These are phyloP conservation scores for Drosophila hydei DNA, from an alignment of 1,140 invertebrate genomes.

Conservation along the genomic window DNA sequence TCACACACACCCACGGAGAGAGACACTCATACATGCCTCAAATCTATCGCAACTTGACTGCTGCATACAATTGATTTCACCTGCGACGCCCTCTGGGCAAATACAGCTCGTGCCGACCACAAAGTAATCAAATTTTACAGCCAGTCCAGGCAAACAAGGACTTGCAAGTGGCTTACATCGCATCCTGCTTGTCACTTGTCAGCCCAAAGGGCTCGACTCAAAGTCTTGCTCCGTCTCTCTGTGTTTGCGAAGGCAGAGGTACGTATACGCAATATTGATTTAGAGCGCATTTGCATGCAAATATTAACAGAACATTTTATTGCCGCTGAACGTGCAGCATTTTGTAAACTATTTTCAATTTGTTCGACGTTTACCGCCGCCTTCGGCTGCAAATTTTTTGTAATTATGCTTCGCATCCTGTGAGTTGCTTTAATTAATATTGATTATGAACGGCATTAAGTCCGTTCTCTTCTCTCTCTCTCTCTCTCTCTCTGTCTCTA, in stretches of 20 bases:
- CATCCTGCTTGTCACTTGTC: conserved; percentile 60
- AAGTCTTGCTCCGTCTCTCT: conserved; percentile 24
- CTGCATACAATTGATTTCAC: conserved; percentile 39
- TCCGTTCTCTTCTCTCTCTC: background rate
- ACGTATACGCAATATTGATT: conserved; percentile 65
- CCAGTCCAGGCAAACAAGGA: conserved; percentile 28
- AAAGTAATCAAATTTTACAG: conserved; percentile 76
- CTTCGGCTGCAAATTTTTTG: conserved; percentile 42
- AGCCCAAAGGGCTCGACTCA: conserved; percentile 37
- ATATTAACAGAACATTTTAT: conserved; percentile 68
- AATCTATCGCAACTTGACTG: conserved; percentile 18
- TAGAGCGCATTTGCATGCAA: conserved; percentile 47
- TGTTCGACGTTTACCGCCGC: conserved; percentile 27
- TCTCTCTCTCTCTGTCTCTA: background rate
- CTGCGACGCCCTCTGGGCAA: conserved; percentile 45
- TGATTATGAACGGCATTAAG: conserved; percentile 60
- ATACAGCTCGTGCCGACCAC: conserved; percentile 48
- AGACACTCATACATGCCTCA: background rate
- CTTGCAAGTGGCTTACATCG: conserved; percentile 5
- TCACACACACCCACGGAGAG: background rate
- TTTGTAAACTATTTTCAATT: conserved; percentile 41
- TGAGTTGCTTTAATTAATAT: conserved; percentile 64
- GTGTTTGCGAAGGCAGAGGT: conserved; percentile 19
- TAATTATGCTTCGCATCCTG: conserved; percentile 44
- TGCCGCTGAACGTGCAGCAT: conserved; percentile 40